A percentile compares a stretch with the other conserved stretches of the same genome.
These are phyloP conservation scores for Momotus momota DNA, from an alignment of 2,797 vertebrate genomes.

Conservation along the genomic window DNA sequence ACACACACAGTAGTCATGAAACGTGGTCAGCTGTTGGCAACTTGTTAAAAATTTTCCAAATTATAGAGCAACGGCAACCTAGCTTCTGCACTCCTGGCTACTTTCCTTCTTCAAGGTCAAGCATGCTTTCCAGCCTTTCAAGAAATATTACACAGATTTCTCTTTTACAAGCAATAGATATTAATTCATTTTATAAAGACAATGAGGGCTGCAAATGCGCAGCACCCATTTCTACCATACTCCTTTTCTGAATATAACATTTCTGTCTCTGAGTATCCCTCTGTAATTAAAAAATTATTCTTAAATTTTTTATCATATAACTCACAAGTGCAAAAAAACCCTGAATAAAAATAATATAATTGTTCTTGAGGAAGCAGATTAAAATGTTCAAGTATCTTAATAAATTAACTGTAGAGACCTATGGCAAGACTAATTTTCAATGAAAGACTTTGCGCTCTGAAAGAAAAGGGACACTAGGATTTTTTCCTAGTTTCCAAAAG, in stretches of 20 bases:
- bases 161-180: neutral
- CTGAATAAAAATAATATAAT: neutral
- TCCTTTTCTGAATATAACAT: neutral
- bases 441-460: neutral
- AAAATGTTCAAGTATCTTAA: neutral
- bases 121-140: neutral
- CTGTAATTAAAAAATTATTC: too few relatives aligned
- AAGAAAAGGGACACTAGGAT: neutral
- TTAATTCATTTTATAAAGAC: neutral
- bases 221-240: neutral
- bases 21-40: neutral
- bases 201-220: neutral
- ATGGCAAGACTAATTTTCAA: neutral
- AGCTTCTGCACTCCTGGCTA: neutral
- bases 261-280: neutral
- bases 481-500: neutral
- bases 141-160: neutral
- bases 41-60: neutral
- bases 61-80: neutral
- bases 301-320: neutral
- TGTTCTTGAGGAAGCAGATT: neutral
- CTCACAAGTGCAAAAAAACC: neutral
- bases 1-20: neutral
- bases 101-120: neutral
- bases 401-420: neutral